Conservation (phyloP, 2,113 vertebrate genomes). For the Chaenocephalus aceratus region DNA sequence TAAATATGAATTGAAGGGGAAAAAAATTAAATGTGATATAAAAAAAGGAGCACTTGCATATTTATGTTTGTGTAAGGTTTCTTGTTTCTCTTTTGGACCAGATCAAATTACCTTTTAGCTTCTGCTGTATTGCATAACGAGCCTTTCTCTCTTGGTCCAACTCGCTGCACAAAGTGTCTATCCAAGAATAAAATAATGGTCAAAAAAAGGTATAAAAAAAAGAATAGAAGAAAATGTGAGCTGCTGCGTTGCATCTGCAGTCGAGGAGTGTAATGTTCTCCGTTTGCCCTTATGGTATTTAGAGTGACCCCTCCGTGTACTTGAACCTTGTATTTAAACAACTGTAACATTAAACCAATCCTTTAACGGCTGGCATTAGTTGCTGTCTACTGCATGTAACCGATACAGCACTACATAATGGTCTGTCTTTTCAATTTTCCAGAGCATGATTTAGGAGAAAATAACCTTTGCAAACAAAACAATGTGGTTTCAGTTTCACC, state of each 20-base stretch:
- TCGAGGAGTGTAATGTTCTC: conserved; percentile 54
- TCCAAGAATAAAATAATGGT: conserved; percentile 55
- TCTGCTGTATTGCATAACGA: conserved; percentile 95
- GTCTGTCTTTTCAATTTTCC: conserved; percentile 76
- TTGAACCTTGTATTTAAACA: conserved; percentile 79
- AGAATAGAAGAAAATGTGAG: conserved; percentile 26
- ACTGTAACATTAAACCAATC: conserved; percentile 78
- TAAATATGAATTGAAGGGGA: conserved; percentile 23
- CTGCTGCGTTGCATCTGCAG: conserved; percentile 29
- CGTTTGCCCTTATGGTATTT: conserved; percentile 71
- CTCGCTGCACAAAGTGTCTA: conserved; percentile 95
- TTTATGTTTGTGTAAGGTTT: conserved; percentile 48
- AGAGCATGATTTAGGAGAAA: conserved; percentile 77
- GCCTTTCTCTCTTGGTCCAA: conserved; percentile 95
- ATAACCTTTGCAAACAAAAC: conserved; percentile 77
- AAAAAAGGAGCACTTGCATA: conserved; percentile 84
- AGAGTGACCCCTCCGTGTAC: conserved; percentile 78
- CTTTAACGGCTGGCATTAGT: conserved; percentile 77
- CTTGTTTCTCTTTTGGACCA: conserved; percentile 41
- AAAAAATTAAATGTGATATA: background rate
- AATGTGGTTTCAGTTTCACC: conserved; percentile 64
- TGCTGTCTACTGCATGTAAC: conserved; percentile 81
- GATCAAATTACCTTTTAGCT: conserved; percentile 91
- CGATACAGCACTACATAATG: conserved; percentile 77
- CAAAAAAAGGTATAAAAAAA: conserved; percentile 22